These are phyloP conservation scores for Euwallacea similis DNA, from an alignment of 1,140 invertebrate genomes.

Conservation along the genomic window DNA sequence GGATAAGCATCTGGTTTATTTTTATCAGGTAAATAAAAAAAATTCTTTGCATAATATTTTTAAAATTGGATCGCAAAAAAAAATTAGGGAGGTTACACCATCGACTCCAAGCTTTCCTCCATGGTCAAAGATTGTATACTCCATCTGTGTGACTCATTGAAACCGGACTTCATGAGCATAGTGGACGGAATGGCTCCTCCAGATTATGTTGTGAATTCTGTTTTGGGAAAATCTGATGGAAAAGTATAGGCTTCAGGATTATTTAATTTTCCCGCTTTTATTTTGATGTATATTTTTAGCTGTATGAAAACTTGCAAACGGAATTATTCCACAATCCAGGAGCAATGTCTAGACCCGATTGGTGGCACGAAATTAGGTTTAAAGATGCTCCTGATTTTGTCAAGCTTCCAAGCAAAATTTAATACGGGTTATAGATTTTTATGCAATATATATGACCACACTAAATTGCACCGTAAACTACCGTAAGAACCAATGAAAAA, in stretches of 20 bases:
- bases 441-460: background rate
- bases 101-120: conserved; percentile 54
- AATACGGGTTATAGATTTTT: background rate
- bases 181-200: conserved; percentile 86
- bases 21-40: conserved; percentile 42
- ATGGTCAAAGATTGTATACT: conserved; percentile 67
- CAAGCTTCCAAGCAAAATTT: conserved; percentile 40
- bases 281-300: conserved; percentile 55
- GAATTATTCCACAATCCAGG: conserved; percentile 71
- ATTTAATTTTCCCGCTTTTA: background rate
- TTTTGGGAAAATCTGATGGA: conserved; percentile 81
- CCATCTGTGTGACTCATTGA: conserved; percentile 69
- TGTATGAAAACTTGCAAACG: conserved; percentile 82
- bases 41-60: background rate
- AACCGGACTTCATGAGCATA: conserved; percentile 74
- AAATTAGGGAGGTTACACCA: conserved; percentile 44
- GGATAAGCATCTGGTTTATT: conserved; percentile 69
- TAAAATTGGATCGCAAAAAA: background rate
- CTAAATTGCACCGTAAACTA: background rate
- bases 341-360: conserved; percentile 71
- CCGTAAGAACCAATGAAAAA: too few relatives aligned
- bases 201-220: conserved; percentile 85
- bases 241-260: conserved; percentile 60
- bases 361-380: conserved; percentile 75
- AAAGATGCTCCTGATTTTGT: conserved; percentile 45